These are phyloP conservation scores for Synanthedon tipuliformis DNA, from an alignment of 2,888 invertebrate genomes.

Conservation along the genomic window DNA sequence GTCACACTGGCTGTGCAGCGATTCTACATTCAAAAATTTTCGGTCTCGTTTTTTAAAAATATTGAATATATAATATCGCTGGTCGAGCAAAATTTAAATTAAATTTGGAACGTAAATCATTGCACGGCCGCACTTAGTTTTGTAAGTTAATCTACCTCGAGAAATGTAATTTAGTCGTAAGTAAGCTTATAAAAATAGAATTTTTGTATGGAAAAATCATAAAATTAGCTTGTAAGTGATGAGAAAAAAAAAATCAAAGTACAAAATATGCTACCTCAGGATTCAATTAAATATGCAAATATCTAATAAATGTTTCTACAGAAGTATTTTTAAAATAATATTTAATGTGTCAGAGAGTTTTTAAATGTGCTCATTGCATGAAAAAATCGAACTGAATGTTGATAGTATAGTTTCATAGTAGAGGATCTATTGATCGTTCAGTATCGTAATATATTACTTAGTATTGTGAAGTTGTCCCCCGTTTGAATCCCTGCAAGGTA, in stretches of 20 bases:
- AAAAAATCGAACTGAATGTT: conserved; percentile 14
- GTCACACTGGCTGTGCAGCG: conserved; percentile 53
- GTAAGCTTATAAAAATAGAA: conserved; percentile 58
- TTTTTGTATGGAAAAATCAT: conserved; percentile 66
- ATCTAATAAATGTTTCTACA: conserved; percentile 27
- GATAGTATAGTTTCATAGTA: conserved; percentile 16
- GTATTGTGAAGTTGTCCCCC: conserved; percentile 9
- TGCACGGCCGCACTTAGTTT: conserved; percentile 39
- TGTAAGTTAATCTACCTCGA: conserved; percentile 69
- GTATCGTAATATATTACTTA: conserved; percentile 5
- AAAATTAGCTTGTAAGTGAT: conserved; percentile 49
- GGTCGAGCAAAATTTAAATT: conserved; percentile 7
- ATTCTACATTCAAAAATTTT: conserved; percentile 12
- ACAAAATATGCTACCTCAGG: conserved; percentile 70
- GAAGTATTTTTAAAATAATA: conserved; percentile 23
- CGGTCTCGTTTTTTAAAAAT: conserved; percentile 7
- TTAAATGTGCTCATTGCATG: conserved; percentile 16
- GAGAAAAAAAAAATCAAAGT: conserved; percentile 53
- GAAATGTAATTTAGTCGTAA: conserved; percentile 56
- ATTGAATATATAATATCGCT: conserved; percentile 3
- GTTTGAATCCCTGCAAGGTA: conserved; percentile 67
- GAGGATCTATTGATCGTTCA: conserved; percentile 9
- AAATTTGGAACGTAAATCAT: conserved; percentile 25
- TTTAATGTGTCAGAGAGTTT: conserved; percentile 15
- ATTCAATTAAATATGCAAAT: conserved; percentile 50